A percentile compares a stretch with the other conserved stretches of the same genome.
phyloP scores from a whole-genome alignment of 2,797 vertebrate species.

The Nyctibius grandis region DNA sequence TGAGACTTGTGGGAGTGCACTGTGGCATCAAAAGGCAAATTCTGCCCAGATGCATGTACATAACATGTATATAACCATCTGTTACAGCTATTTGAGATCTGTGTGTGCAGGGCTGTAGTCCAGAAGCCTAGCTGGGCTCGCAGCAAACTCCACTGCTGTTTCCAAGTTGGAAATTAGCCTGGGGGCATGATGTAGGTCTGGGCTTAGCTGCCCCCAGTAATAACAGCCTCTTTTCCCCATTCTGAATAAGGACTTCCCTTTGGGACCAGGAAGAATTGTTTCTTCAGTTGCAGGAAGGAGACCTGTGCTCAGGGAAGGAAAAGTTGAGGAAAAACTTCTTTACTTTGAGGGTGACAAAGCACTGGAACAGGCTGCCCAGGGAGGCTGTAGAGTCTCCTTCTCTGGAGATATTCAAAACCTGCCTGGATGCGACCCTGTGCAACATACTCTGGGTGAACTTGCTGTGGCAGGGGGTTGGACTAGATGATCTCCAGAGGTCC shows the following conservation, averaged over 20 bases:
- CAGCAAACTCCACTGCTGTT: background rate
- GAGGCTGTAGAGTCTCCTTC: too few species aligned
- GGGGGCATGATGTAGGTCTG: background rate
- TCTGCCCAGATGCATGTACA: background rate
- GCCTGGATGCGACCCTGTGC: too few species aligned
- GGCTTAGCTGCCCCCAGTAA: background rate
- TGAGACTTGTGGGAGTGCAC: background rate
- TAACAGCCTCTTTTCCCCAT: background rate
- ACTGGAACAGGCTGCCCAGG: too few species aligned
- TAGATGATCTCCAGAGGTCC: too few species aligned
- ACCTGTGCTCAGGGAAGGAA: background rate
- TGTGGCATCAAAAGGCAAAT: background rate
- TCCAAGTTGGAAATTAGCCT: background rate
- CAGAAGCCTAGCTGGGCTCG: rapidly evolving
- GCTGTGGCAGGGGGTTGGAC: too few species aligned
- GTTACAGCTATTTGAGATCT: background rate
- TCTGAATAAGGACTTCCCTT: background rate
- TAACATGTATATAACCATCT: rapidly evolving
- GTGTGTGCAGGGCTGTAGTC: background rate
- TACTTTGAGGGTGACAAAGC: too few species aligned
- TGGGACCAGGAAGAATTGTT: background rate
- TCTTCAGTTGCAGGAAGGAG: background rate
- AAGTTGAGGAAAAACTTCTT: too few species aligned
- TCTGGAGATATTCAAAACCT: too few species aligned
- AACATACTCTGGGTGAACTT: too few species aligned